Conservation (phyloP, 2,797 vertebrate species). For the Stomatorhinus walkeri region DNA sequence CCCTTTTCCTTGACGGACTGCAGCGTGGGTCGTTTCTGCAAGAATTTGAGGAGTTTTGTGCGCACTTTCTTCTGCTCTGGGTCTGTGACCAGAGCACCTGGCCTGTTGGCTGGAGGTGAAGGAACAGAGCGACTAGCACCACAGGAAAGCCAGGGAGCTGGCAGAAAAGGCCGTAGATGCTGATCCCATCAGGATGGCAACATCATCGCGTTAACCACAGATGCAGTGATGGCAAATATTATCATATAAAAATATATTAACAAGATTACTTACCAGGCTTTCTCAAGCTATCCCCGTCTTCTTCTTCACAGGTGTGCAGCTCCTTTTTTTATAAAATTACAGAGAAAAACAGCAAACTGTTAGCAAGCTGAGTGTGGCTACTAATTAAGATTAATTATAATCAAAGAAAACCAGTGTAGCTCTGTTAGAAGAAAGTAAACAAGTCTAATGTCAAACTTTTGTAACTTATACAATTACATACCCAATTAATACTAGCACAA, state of each 20-base stretch:
- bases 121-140: background rate
- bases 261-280: slow-evolving; percentile 30
- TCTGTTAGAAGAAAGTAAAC: background rate
- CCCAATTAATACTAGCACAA: background rate
- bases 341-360: background rate
- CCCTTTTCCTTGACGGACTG: slow-evolving; percentile 86
- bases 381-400: background rate
- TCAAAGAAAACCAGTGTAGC: background rate
- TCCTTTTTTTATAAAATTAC: slow-evolving; percentile 6
- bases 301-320: slow-evolving; percentile 46
- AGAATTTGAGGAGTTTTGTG: slow-evolving; percentile 82
- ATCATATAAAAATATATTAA: background rate
- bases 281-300: slow-evolving; percentile 53
- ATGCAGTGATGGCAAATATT: background rate
- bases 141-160: background rate
- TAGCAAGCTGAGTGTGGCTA: background rate
- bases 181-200: background rate
- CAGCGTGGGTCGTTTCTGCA: slow-evolving; percentile 79
- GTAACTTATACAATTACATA: background rate
- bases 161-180: background rate
- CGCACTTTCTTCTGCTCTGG: slow-evolving; percentile 71
- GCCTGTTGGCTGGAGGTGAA: slow-evolving; percentile 30
- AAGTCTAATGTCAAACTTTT: background rate
- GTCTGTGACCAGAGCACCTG: slow-evolving; percentile 47
- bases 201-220: background rate